Percentiles rank a stretch among this genome's conserved stretches.
Conservation (phyloP, 2,888 invertebrate genomes). For the Sesia bembeciformis region DNA sequence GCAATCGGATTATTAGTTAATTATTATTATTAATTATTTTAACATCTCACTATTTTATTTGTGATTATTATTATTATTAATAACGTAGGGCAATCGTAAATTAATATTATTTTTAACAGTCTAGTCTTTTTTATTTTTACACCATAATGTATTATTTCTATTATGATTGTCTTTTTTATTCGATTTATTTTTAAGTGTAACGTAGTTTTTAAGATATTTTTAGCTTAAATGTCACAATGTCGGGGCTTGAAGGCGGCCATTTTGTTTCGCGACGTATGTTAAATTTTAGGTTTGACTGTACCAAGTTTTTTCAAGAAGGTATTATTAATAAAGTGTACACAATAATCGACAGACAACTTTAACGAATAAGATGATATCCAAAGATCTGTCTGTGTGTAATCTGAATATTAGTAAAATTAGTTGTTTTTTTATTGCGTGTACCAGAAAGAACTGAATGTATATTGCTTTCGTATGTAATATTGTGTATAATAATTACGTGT, state of each 20-base stretch:
- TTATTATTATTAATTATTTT: background rate
- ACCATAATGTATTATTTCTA: slow-evolving; percentile 48
- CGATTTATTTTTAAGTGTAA: slow-evolving; percentile 16
- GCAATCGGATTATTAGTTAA: background rate
- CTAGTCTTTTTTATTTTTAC: slow-evolving; percentile 59
- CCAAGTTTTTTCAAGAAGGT: too few species aligned
- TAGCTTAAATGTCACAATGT: too few species aligned
- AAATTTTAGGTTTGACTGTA: too few species aligned
- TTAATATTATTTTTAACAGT: slow-evolving; percentile 50
- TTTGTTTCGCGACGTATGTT: too few species aligned
- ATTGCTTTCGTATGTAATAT: slow-evolving; percentile 2
- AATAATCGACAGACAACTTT: too few species aligned
- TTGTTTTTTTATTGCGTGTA: slow-evolving; percentile 11
- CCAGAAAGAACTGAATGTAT: slow-evolving; percentile 28
- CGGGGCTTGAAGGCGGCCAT: too few species aligned
- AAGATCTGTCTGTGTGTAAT: slow-evolving; percentile 21
- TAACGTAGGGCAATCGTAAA: background rate
- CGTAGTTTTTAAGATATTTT: background rate
- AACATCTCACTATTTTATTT: slow-evolving; percentile 14
- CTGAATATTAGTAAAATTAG: slow-evolving; percentile 10
- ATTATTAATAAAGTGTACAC: too few species aligned
- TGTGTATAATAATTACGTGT: too few species aligned
- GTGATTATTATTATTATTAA: slow-evolving; percentile 20
- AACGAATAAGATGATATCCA: slow-evolving; percentile 16
- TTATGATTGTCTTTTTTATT: slow-evolving; percentile 26